Evolutionary conservation across 2,797 vertebrate species (phyloP), one percentile per base, ranked within the genome.

Genomic region (Crocidura indochinensis): DNA sequence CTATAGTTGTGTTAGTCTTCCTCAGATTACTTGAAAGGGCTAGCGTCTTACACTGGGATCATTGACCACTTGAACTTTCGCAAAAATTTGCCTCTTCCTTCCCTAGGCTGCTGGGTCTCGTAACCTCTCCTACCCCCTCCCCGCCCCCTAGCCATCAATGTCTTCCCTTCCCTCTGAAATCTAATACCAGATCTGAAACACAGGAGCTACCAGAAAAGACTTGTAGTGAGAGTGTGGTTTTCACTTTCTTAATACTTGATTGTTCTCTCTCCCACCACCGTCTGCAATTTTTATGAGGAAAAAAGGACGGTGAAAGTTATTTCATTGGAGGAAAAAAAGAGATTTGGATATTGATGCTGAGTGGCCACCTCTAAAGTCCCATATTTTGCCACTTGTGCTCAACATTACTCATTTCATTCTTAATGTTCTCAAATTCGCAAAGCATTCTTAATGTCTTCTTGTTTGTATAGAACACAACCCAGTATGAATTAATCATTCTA

Each of bases 101-200:
- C 87, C 79, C 84, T 95, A 69, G 46, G 12, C 84, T 94, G 64
- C 68, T 91, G 92, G 94, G 94, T 94, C 88, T 71, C 38, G 76
- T 76, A 85, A 82, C n/a, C 69, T 95, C 82, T 94, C 82, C 75
- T 64, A 85, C 56, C 44, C 77, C 75, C 78, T 88, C 77, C 81
- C 68, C 72, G 81, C 92, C 64, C 85, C 44, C 53, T 19, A 84
- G 78, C 89, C 93, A 49, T 85, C 72, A 94, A 92, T 83, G 80
- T 95, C 88, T 91, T 87, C 78, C 71, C 49, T 91, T 92, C 95
- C 94, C 90, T 95, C 94, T 77, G 87, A 94, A 95, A 95, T 90
- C 73, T 85, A 90, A 68, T 94, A 78, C 82, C 44, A 94, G 68
- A 93, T 94, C 49, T 77, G 76, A 95, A 94, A 87, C 8, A 47